Conservation (phyloP, 1,140 invertebrate species). For the Philaenus spumarius region DNA sequence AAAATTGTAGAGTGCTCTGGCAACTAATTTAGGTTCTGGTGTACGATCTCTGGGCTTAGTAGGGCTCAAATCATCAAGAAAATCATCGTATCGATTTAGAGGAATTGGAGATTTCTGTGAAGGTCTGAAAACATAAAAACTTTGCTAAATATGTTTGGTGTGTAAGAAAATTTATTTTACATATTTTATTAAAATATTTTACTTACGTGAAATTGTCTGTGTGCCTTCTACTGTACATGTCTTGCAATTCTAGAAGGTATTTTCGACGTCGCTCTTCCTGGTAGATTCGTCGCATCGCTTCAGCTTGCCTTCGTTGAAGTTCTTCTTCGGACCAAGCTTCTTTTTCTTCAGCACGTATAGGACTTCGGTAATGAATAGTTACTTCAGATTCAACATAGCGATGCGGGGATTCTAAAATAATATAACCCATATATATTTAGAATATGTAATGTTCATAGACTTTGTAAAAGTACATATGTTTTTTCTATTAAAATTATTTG, state of each 20-base stretch:
- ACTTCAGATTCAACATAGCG: conserved; percentile 87
- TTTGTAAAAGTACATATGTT: too few relatives aligned
- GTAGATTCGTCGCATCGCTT: conserved; percentile 83
- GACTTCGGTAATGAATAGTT: conserved; percentile 85
- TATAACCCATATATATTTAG: too few relatives aligned
- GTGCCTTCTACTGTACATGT: conserved; percentile 83
- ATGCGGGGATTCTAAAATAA: conserved; percentile 72
- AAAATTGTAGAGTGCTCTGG: conserved; percentile 85
- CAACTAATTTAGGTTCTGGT: conserved; percentile 66
- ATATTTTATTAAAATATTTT: too few relatives aligned
- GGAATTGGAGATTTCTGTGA: conserved; percentile 91
- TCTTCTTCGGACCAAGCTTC: conserved; percentile 71
- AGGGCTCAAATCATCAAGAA: conserved; percentile 51
- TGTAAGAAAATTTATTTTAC: too few relatives aligned
- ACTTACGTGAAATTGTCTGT: conserved; percentile 82
- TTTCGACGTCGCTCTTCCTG: conserved; percentile 81
- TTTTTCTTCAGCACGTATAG: conserved; percentile 76
- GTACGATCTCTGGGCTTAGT: conserved; percentile 50
- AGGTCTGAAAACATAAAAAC: conserved; percentile 52
- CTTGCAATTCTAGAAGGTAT: conserved; percentile 82
- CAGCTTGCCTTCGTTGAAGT: conserved; percentile 72
- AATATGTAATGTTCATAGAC: too few relatives aligned
- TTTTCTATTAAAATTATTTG: too few relatives aligned
- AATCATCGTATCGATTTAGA: conserved; percentile 87
- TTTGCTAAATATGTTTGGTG: too few relatives aligned